Base-by-base conservation (phyloP, 1,140 invertebrate species). In the Ostrea denselamellosa region DNA sequence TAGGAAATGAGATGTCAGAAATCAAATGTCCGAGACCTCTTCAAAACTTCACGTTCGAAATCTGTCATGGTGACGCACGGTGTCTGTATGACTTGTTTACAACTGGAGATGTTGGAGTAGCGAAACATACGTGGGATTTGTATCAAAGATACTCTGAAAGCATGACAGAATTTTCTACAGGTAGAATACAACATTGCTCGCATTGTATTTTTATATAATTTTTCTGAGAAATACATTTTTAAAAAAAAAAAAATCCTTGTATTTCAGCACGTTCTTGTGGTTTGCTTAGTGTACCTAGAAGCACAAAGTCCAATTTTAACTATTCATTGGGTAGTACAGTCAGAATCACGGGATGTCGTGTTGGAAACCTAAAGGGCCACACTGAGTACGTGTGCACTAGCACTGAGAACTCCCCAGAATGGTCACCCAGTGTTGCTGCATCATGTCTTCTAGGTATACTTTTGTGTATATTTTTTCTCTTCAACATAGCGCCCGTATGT, bases 291-390 rank as follows among this genome's bases (percentile, higher is more conserved):
- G 89, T 92, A 22, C 88, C 91, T 17, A 71, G 86, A 54, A 84
- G 88, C 62, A 77, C 51, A 7, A 92, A 92, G 56, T 68, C 83
- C 54, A 88, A 83, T 62, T 51, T 54, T 28, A 89, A 91, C 83
- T 92, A 92, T 86, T 87, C 81, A 14, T 25, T 89, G 9, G 91
- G 90, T 22, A 88, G 54, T 9, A 86, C 87, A 12, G 89, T 92
- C 19, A 89, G 84, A 0, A 68, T 92, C 14, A 88, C 84, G 0
- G 87, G 89, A 10, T 92, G 91, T 84, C 86, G 87, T 34, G 62
- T 52, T 7, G 86, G 87, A 53, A 14, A 44, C 0, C 56, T 88
- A 28, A 22, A 62, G 2, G 91, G 91, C 14, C 86, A 89, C 5
- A 68, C 53, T 19, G 85, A 84, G 0, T 91, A 92, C 87, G 87